Evolutionary conservation across 2,797 vertebrate genomes (phyloP), one percentile per base, ranked within the genome.

Genomic region (Thaleichthys pacificus): DNA sequence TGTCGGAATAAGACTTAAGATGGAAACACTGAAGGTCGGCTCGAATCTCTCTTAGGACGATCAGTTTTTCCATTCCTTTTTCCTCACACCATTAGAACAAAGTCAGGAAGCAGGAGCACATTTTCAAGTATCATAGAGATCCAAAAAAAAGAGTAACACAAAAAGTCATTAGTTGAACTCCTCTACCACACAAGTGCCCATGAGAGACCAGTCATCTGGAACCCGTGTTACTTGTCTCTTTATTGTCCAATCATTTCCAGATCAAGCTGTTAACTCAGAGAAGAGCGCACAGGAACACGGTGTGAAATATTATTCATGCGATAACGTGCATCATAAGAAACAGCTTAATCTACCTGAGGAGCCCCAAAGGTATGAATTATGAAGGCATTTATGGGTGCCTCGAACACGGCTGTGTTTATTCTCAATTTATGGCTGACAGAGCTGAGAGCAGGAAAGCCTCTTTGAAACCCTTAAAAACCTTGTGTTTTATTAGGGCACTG

Each of bases 361-460:
- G 87, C 86, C 86, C 89, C 77, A 86, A 86, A 94, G 95, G 92
- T 92, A 93, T 94, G 95, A 95, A 92, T 96, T 96, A 97, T 96
- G 93, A 95, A 95, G 94, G 93, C 94, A 93, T 95, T 96, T 96
- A 95, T 90, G 88, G 84, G 85, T 85, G 91, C 88, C 92, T 88
- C 88, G 90, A 91, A 95, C 95, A 94, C 91, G 92, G 94, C 92
- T 85, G 84, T 94, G 93, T 96, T 96, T 96, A 96, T 96, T 92
- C 93, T 94, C 94, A 95, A 95, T 97, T 97, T 97, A 96, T 96
- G 94, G 93, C 94, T 96, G 95, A 96, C 94, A 95, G 93, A 93
- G 92, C 94, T 92, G 85, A 85, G 91, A 93, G 93, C 91, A 93
- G 92, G 88, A 94, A 93, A 95, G 94, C 93, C 94, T 94, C 92